Evolutionary conservation across 1,140 invertebrate species (phyloP).

Genomic region (Lordiphosa stackelbergi): DNA sequence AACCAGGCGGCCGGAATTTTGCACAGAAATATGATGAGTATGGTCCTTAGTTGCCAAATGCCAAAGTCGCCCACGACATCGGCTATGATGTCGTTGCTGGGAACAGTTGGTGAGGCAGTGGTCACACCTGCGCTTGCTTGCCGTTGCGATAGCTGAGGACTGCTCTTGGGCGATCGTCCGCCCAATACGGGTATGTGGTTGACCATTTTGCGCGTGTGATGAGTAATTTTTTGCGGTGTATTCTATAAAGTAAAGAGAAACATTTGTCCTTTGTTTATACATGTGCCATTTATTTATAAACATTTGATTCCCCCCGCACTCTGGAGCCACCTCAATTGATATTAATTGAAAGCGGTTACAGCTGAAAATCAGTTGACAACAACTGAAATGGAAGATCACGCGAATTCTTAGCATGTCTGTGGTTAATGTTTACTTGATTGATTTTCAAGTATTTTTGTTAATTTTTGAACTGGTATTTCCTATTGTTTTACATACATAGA

Average conservation of each 20-base stretch:
- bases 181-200: conserved; percentile 30
- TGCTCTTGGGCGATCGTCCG: conserved; percentile 24
- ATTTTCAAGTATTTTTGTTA: conserved; percentile 14
- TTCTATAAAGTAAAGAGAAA: conserved; percentile 33
- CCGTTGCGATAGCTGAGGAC: conserved; percentile 34
- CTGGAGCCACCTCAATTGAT: conserved; percentile 40
- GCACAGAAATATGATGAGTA: conserved; percentile 76
- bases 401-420: conserved; percentile 49
- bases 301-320: not conserved
- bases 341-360: conserved; percentile 59
- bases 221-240: conserved; percentile 26
- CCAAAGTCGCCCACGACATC: conserved; percentile 76
- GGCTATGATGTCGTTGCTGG: conserved; percentile 58
- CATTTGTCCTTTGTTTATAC: conserved; percentile 1
- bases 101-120: conserved; percentile 5
- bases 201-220: conserved; percentile 32
- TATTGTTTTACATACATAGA: too few relatives aligned
- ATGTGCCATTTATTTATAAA: conserved; percentile 24
- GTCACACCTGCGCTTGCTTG: conserved; percentile 17
- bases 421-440: conserved; percentile 43
- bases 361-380: conserved; percentile 50
- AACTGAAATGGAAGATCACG: conserved; percentile 49
- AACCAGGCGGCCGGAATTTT: conserved; percentile 78
- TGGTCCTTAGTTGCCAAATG: conserved; percentile 76
- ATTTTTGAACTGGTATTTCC: not conserved